phyloP scores from a whole-genome alignment of 1,140 invertebrate species.

The Cherax destructor region DNA sequence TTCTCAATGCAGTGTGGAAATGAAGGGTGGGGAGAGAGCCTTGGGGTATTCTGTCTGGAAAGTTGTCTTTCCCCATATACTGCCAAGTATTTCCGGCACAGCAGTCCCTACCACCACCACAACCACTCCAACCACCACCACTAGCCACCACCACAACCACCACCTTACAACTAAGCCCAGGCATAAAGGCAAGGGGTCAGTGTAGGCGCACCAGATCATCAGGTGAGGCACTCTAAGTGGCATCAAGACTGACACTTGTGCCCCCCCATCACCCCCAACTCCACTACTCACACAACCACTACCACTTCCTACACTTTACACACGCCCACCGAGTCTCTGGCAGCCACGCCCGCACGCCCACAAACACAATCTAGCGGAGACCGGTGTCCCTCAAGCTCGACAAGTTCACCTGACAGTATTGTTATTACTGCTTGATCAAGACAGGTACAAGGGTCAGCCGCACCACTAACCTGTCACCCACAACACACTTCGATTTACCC shows the following conservation, averaged over 20 bases:
- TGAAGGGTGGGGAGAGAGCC: no score
- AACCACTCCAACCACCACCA: background rate
- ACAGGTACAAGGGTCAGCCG: conserved; percentile 14
- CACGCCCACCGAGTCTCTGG: background rate
- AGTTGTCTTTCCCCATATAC: no score
- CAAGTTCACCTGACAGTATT: conserved; percentile 43
- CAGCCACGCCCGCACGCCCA: background rate
- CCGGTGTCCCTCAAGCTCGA: conserved; percentile 36
- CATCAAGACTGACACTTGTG: background rate
- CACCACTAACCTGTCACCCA: background rate
- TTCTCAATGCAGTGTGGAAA: no score
- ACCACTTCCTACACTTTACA: background rate
- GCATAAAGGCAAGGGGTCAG: background rate
- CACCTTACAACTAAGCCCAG: background rate
- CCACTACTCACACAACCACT: background rate
- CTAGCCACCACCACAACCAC: background rate
- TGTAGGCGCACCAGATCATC: background rate
- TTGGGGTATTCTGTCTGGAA: no score
- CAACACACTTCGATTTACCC: background rate
- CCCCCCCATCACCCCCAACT: background rate
- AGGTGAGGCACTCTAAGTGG: conserved; percentile 13
- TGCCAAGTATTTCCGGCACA: no score
- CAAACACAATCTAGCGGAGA: conserved; percentile 31
- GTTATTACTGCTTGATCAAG: conserved; percentile 35
- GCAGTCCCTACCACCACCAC: no score